Conservation (phyloP, 92 coral and sea anemone species). For the Paragorgia papillata region DNA sequence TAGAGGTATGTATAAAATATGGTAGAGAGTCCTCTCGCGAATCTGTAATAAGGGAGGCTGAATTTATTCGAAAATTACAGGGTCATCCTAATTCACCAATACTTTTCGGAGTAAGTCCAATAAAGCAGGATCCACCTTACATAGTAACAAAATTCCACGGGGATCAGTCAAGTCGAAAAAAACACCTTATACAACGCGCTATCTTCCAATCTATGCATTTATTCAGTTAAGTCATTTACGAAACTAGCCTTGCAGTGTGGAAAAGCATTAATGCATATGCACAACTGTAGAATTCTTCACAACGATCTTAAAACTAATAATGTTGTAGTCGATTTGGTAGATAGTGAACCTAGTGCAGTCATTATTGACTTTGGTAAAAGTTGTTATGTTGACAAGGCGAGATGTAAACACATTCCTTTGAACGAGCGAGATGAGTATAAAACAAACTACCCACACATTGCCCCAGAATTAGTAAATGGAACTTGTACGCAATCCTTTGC, state of each 20-base stretch:
- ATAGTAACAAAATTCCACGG: slow-evolving; percentile 64
- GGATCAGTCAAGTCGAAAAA: slow-evolving; percentile 11
- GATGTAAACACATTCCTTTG: neutral
- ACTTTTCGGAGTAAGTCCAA: slow-evolving; percentile 54
- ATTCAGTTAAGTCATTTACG: neutral
- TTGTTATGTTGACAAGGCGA: slow-evolving; percentile 27
- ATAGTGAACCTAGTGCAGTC: slow-evolving; percentile 27
- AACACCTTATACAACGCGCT: neutral
- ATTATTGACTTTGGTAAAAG: slow-evolving; percentile 65
- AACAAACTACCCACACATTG: slow-evolving; percentile 16
- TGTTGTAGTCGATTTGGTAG: slow-evolving; percentile 46
- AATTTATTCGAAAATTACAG: slow-evolving; percentile 32
- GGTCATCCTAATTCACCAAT: slow-evolving; percentile 57
- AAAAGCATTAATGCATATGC: slow-evolving; percentile 45
- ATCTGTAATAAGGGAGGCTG: slow-evolving; percentile 50
- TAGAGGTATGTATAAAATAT: slow-evolving; percentile 45
- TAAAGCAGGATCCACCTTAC: slow-evolving; percentile 19
- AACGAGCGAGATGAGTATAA: slow-evolving; percentile 4
- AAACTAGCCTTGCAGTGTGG: slow-evolving; percentile 29
- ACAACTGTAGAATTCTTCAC: slow-evolving; percentile 44
- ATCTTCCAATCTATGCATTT: too few relatives aligned
- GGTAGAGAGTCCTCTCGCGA: slow-evolving; percentile 26
- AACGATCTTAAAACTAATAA: slow-evolving; percentile 55
- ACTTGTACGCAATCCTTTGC: neutral
- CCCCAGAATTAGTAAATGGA: slow-evolving; percentile 11